These are phyloP conservation scores for Ylistrum balloti DNA, from an alignment of 1,140 invertebrate genomes.

Conservation along the genomic window DNA sequence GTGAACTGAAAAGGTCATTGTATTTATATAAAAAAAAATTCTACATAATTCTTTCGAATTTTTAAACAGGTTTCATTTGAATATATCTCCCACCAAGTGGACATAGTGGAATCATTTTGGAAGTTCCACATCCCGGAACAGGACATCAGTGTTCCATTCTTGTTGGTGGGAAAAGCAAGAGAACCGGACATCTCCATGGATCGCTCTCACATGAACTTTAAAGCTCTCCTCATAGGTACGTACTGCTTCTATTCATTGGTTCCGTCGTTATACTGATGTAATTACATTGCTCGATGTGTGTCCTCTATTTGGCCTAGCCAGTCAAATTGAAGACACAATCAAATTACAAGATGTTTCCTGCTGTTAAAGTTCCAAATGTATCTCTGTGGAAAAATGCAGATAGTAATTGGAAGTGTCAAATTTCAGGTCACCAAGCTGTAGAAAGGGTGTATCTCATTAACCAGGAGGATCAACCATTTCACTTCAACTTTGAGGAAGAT, in stretches of 20 bases:
- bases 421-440: slow-evolving; percentile 76
- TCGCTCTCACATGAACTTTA: slow-evolving; percentile 81
- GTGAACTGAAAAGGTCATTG: too few species aligned
- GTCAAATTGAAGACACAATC: too few species aligned
- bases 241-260: too few species aligned
- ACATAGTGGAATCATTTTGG: slow-evolving; percentile 82
- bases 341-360: too few species aligned
- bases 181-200: slow-evolving; percentile 82
- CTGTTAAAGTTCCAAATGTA: too few species aligned
- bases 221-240: slow-evolving; percentile 81
- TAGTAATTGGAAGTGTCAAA: too few species aligned
- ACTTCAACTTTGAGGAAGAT: slow-evolving; percentile 78
- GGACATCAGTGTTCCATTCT: slow-evolving; percentile 81
- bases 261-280: too few species aligned
- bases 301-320: too few species aligned
- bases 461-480: slow-evolving; percentile 77
- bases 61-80: slow-evolving; percentile 79
- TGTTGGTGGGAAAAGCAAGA: slow-evolving; percentile 80
- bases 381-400: too few species aligned
- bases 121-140: slow-evolving; percentile 80
- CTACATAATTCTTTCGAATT: too few species aligned
- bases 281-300: too few species aligned
- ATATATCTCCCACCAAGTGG: slow-evolving; percentile 76
- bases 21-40: too few species aligned
- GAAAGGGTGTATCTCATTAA: slow-evolving; percentile 80